Percentiles rank a stretch among this genome's conserved stretches.
phyloP scores from a whole-genome alignment of 1,140 invertebrate species.

The Melipona quadrifasciata region DNA sequence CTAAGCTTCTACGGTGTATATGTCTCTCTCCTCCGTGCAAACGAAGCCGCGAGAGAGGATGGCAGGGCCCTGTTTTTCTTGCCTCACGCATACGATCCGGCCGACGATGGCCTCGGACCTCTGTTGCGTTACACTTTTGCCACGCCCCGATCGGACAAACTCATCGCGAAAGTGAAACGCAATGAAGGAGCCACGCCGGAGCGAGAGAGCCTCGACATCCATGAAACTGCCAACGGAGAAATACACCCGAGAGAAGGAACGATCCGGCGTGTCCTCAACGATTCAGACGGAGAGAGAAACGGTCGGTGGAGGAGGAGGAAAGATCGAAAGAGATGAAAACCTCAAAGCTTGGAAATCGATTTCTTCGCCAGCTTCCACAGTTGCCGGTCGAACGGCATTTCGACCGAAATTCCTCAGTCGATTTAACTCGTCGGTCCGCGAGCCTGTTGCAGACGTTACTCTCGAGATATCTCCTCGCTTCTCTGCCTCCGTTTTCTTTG shows the following conservation, averaged over 20 bases:
- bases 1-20: constrained; percentile 59
- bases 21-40: constrained; percentile 24
- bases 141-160: constrained; percentile 78
- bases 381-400: constrained; percentile 1
- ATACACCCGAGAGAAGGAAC: constrained; percentile 33
- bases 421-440: background rate
- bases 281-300: constrained; percentile 16
- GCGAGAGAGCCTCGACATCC: constrained; percentile 55
- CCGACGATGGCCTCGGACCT: constrained; percentile 69
- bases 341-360: constrained; percentile 61
- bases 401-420: background rate
- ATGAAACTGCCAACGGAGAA: constrained; percentile 39
- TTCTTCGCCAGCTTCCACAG: constrained; percentile 51
- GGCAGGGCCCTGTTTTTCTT: constrained; percentile 63
- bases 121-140: constrained; percentile 81
- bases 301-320: background rate
- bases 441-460: background rate
- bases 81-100: constrained; percentile 59
- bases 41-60: constrained; percentile 54
- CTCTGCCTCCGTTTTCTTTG: background rate
- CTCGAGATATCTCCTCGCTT: background rate
- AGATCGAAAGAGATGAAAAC: constrained; percentile 61
- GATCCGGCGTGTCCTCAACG: constrained; percentile 36
- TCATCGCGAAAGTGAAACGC: constrained; percentile 82
- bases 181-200: constrained; percentile 78